phyloP scores from a whole-genome alignment of 2,888 invertebrate genomes.

The Agapostemon virescens region DNA sequence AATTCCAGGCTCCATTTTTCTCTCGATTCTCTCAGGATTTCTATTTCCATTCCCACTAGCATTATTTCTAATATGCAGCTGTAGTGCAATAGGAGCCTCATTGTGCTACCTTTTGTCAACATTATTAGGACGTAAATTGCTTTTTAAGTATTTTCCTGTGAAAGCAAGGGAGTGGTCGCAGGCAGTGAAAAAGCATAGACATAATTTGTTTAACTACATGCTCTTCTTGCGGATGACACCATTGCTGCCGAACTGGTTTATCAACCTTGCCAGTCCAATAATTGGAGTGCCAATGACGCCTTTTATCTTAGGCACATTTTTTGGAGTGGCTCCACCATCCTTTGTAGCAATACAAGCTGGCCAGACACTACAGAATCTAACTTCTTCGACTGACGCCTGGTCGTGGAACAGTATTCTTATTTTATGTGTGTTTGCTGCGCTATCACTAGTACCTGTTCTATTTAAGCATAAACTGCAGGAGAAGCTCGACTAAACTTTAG shows the following conservation, averaged over 20 bases:
- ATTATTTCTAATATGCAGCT: constrained; percentile 92
- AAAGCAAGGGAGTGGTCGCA: constrained; percentile 92
- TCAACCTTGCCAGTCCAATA: constrained; percentile 97
- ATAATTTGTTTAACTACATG: constrained; percentile 96
- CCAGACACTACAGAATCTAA: constrained; percentile 95
- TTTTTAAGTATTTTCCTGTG: constrained; percentile 93
- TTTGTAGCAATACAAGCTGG: constrained; percentile 99
- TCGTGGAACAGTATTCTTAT: constrained; percentile 93
- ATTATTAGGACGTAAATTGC: constrained; percentile 91
- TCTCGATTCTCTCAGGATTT: constrained; percentile 98
- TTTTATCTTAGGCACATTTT: constrained; percentile 97
- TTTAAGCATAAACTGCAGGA: constrained; percentile 90
- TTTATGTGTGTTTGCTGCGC: constrained; percentile 88
- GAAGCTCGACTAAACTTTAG: constrained; percentile 85
- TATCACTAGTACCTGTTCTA: constrained; percentile 94
- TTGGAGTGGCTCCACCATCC: constrained; percentile 98
- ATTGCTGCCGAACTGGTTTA: constrained; percentile 99
- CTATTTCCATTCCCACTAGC: constrained; percentile 96
- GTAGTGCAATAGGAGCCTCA: constrained; percentile 97
- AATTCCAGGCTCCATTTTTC: constrained; percentile 98
- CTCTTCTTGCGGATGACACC: constrained; percentile 98
- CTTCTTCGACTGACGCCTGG: constrained; percentile 92
- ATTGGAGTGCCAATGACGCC: constrained; percentile 96
- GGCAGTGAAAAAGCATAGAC: constrained; percentile 91
- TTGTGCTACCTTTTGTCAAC: constrained; percentile 97